phyloP scores from a whole-genome alignment of 2,888 invertebrate species.

The Diarsia rubi region DNA sequence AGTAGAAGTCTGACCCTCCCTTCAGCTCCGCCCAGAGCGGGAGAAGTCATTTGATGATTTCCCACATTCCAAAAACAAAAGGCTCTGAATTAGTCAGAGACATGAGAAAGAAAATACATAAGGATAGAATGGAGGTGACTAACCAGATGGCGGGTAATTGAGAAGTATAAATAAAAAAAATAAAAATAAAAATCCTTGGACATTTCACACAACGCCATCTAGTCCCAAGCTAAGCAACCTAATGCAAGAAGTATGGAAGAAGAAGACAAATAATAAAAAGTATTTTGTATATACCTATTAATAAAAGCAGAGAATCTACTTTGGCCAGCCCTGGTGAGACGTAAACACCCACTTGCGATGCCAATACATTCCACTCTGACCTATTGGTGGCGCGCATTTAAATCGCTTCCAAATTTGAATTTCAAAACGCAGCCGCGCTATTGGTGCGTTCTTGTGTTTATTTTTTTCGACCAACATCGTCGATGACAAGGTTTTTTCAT shows the following conservation, averaged over 20 bases:
- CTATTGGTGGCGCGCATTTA: slow-evolving; percentile 87
- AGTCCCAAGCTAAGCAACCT: too few species aligned
- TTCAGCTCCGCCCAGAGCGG: too few species aligned
- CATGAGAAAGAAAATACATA: too few species aligned
- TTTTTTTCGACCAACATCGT: slow-evolving; percentile 67
- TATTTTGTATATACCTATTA: background rate
- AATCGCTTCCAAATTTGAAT: slow-evolving; percentile 86
- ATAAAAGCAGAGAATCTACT: background rate
- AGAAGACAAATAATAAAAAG: background rate
- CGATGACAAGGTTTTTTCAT: slow-evolving; percentile 72
- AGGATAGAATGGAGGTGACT: too few species aligned
- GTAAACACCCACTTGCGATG: slow-evolving; percentile 76
- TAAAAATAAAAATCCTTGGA: too few species aligned
- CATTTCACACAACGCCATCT: too few species aligned
- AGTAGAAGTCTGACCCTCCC: too few species aligned
- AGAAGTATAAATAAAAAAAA: too few species aligned
- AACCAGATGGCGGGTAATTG: too few species aligned
- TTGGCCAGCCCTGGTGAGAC: slow-evolving; percentile 1
- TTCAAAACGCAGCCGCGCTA: slow-evolving; percentile 77
- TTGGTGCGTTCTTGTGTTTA: slow-evolving; percentile 72
- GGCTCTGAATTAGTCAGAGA: too few species aligned
- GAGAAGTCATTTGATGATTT: too few species aligned
- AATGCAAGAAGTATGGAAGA: background rate
- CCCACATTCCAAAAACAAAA: too few species aligned
- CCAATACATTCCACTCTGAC: slow-evolving; percentile 87